Evolutionary conservation across 2,888 invertebrate species (phyloP).

Genomic region (Lasioglossum vierecki): DNA sequence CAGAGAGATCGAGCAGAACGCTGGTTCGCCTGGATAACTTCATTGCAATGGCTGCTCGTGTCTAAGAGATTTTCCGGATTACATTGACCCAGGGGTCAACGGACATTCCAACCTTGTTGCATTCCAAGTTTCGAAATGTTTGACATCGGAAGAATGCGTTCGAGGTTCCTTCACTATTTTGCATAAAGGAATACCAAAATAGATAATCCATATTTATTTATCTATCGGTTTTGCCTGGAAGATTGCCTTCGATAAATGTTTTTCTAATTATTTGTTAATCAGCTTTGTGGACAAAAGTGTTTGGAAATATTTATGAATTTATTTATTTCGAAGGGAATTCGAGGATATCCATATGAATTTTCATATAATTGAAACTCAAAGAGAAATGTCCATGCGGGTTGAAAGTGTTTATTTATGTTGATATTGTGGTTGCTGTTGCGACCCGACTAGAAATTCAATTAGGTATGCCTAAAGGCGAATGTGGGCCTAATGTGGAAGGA

Average conservation of each 20-base stretch:
- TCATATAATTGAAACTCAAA: too few relatives aligned
- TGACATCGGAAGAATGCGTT: not conserved
- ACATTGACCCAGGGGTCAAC: not conserved
- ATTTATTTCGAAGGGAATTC: not conserved
- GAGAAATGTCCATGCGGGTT: too few relatives aligned
- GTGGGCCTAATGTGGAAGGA: too few relatives aligned
- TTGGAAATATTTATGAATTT: too few relatives aligned
- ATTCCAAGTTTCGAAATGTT: not conserved
- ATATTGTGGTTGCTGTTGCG: not conserved
- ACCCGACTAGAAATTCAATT: too few relatives aligned
- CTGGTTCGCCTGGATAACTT: slow-evolving; percentile 41
- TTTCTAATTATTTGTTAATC: too few relatives aligned
- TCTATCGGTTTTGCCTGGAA: too few relatives aligned
- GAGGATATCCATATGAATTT: not conserved
- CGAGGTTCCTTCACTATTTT: not conserved
- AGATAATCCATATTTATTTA: too few relatives aligned
- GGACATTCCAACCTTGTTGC: not conserved
- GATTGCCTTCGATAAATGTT: too few relatives aligned
- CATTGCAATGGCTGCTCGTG: slow-evolving; percentile 27
- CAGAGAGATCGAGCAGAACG: slow-evolving; percentile 38
- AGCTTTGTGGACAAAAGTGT: too few relatives aligned
- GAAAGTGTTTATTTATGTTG: not conserved
- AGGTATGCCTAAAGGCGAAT: too few relatives aligned
- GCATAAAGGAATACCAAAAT: too few relatives aligned
- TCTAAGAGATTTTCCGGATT: slow-evolving; percentile 11